phyloP scores from a whole-genome alignment of 2,113 vertebrate genomes.

The Octodon degus region DNA sequence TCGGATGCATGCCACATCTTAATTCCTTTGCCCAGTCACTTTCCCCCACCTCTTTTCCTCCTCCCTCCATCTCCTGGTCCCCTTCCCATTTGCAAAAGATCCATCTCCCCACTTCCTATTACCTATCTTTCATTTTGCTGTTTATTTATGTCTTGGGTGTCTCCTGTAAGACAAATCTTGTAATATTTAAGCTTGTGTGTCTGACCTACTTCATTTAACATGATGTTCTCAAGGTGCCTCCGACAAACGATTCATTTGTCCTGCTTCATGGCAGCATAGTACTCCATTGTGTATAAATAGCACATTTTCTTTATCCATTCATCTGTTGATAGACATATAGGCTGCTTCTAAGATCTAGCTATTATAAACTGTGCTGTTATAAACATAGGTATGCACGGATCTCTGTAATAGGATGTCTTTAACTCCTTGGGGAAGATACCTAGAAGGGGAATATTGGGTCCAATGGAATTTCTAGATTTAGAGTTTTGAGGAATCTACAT shows the following conservation, averaged over 20 bases:
- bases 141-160: background rate
- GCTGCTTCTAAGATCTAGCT: background rate
- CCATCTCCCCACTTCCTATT: background rate
- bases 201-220: background rate
- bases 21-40: background rate
- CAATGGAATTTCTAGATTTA: background rate
- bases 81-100: background rate
- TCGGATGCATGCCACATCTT: background rate
- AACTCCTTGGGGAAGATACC: background rate
- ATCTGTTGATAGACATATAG: background rate
- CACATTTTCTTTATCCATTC: background rate
- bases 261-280: background rate
- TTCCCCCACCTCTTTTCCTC: background rate
- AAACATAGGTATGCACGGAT: background rate
- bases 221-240: background rate
- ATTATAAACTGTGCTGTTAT: background rate
- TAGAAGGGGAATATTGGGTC: background rate
- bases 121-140: background rate
- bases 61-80: background rate
- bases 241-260: background rate
- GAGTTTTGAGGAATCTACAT: background rate
- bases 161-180: background rate
- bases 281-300: background rate
- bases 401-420: background rate
- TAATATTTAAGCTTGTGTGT: background rate